These are phyloP conservation scores for Automeris io DNA, from an alignment of 2,888 invertebrate species.

Conservation along the genomic window DNA sequence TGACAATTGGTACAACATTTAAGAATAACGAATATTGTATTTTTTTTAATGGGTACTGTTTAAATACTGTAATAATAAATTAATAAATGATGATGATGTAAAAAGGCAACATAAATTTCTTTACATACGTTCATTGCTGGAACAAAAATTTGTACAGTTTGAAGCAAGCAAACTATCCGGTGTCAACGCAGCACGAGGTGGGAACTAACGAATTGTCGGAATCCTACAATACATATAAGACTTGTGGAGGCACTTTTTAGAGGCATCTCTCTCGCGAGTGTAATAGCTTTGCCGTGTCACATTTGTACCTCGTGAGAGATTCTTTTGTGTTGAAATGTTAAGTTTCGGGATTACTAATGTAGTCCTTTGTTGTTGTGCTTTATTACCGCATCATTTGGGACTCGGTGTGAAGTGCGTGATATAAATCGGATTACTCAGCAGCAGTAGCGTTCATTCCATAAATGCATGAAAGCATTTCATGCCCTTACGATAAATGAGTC, in stretches of 20 bases:
- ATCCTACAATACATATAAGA: slow-evolving; percentile 1
- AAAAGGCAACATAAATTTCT: too few species aligned
- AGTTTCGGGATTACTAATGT: slow-evolving; percentile 7
- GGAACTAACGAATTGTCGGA: slow-evolving; percentile 4
- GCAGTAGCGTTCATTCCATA: not conserved
- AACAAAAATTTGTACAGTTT: too few species aligned
- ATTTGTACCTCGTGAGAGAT: slow-evolving; percentile 16
- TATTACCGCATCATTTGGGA: slow-evolving; percentile 1
- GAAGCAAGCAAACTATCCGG: not conserved
- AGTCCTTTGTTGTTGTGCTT: slow-evolving; percentile 1
- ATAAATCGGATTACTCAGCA: not conserved
- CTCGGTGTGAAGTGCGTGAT: not conserved
- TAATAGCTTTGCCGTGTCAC: slow-evolving; percentile 18
- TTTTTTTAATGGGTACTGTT: too few species aligned
- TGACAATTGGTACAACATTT: too few species aligned
- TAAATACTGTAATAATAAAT: too few species aligned
- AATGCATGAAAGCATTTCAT: too few species aligned
- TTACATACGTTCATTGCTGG: too few species aligned
- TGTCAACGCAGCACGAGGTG: slow-evolving; percentile 5
- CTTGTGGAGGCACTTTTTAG: slow-evolving; percentile 6
- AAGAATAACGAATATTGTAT: too few species aligned
- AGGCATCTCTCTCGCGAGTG: not conserved
- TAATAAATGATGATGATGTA: too few species aligned
- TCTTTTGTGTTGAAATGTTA: slow-evolving; percentile 18
- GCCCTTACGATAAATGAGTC: too few species aligned